phyloP scores from a whole-genome alignment of 2,888 invertebrate genomes.

The Crocallis elinguaria region DNA sequence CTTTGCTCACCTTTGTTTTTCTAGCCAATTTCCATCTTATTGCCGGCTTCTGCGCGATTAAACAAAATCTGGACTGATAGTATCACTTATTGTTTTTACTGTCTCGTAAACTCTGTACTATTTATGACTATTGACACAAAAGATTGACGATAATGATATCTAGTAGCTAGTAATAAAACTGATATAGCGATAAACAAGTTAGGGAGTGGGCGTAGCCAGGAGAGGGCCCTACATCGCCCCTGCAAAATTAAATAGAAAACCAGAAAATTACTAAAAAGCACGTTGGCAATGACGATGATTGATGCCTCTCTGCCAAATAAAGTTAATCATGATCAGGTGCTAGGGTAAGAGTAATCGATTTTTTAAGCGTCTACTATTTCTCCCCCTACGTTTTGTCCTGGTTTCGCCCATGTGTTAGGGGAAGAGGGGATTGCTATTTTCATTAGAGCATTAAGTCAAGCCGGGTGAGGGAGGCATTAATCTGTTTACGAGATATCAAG shows the following conservation, averaged over 20 bases:
- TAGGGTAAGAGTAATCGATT: no score
- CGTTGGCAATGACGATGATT: no score
- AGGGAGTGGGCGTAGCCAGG: slow-evolving; percentile 1
- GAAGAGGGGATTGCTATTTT: slow-evolving; percentile 27
- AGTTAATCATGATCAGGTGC: no score
- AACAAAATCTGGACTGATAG: slow-evolving; percentile 18
- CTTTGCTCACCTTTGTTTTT: slow-evolving; percentile 9
- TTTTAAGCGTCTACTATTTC: background rate
- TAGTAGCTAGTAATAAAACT: slow-evolving; percentile 38
- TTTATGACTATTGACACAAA: slow-evolving; percentile 38
- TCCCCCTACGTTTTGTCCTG: background rate
- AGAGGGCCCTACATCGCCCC: background rate
- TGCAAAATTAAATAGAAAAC: background rate
- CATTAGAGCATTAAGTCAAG: slow-evolving; percentile 58
- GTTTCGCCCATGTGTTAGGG: slow-evolving; percentile 8
- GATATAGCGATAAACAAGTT: slow-evolving; percentile 36
- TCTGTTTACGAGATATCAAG: slow-evolving; percentile 73
- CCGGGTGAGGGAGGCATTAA: slow-evolving; percentile 60
- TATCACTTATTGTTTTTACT: slow-evolving; percentile 28
- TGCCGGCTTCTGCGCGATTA: slow-evolving; percentile 15
- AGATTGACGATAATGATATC: slow-evolving; percentile 39
- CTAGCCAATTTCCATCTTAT: slow-evolving; percentile 14
- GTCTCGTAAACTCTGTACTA: slow-evolving; percentile 27
- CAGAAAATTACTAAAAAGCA: no score
- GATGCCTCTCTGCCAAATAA: no score